These are phyloP conservation scores for Thunnus thynnus DNA, from an alignment of 2,113 vertebrate species.

Conservation along the genomic window DNA sequence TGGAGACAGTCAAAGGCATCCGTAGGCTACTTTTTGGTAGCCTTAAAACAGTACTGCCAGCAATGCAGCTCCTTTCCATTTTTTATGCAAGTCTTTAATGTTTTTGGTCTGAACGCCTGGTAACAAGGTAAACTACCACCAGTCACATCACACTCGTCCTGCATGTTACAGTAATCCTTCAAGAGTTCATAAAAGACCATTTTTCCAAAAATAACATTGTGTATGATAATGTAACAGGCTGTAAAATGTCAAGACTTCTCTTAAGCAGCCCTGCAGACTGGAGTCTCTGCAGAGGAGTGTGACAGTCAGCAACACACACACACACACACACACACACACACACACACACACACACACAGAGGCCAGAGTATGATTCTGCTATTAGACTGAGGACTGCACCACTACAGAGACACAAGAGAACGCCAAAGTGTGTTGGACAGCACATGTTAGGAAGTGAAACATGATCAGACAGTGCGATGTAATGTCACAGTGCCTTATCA, in stretches of 20 bases:
- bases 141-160: too few species aligned
- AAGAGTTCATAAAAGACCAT: neutral
- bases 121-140: too few species aligned
- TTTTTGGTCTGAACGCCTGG: too few species aligned
- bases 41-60: too few species aligned
- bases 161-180: neutral
- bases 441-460: neutral
- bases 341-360: neutral
- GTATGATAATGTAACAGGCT: neutral
- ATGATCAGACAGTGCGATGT: constrained; percentile 1
- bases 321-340: neutral
- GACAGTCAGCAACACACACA: constrained; percentile 2
- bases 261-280: neutral
- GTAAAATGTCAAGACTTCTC: neutral
- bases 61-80: too few species aligned
- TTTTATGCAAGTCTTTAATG: too few species aligned
- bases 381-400: constrained; percentile 14
- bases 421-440: neutral
- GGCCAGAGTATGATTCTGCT: constrained; percentile 1
- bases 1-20: too few species aligned
- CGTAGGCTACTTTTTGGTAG: too few species aligned
- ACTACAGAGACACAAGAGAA: neutral
- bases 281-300: neutral
- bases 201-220: neutral
- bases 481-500: neutral